Conservation (phyloP, 2,797 vertebrate species). For the Pipistrellus pygmaeus region DNA sequence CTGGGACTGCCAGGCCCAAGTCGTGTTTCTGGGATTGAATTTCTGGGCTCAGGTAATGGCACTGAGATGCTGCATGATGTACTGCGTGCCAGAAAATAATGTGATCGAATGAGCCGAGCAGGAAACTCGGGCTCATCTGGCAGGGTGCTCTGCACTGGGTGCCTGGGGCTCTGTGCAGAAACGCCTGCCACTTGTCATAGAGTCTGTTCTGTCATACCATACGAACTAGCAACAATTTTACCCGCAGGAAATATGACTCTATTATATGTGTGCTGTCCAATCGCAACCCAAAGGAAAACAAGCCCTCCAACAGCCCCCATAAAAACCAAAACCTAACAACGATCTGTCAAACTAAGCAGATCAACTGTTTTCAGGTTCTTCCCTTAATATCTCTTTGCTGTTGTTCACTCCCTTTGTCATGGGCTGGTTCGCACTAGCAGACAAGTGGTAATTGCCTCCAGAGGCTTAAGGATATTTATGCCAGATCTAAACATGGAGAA, state of each 20-base stretch:
- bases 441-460: conserved; percentile 79
- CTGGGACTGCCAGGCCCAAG: not conserved
- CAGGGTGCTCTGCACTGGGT: not conserved
- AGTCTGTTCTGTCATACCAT: conserved; percentile 40
- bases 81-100: not conserved
- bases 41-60: not conserved
- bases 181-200: not conserved
- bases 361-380: conserved; percentile 55
- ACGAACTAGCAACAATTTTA: conserved; percentile 35
- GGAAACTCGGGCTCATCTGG: not conserved
- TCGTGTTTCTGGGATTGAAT: not conserved
- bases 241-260: conserved; percentile 60
- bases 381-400: conserved; percentile 60
- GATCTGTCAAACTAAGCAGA: conserved; percentile 65
- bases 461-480: conserved; percentile 79
- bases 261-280: conserved; percentile 27
- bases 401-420: conserved; percentile 73
- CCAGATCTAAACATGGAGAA: conserved; percentile 36
- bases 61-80: not conserved
- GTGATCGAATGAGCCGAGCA: not conserved
- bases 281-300: conserved; percentile 36
- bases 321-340: conserved; percentile 13
- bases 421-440: conserved; percentile 15
- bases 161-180: not conserved
- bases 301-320: not conserved